Evolutionary conservation across 2,888 invertebrate genomes (phyloP), one percentile per base, ranked within the genome.

Genomic region (Drosophila peninsularis): DNA sequence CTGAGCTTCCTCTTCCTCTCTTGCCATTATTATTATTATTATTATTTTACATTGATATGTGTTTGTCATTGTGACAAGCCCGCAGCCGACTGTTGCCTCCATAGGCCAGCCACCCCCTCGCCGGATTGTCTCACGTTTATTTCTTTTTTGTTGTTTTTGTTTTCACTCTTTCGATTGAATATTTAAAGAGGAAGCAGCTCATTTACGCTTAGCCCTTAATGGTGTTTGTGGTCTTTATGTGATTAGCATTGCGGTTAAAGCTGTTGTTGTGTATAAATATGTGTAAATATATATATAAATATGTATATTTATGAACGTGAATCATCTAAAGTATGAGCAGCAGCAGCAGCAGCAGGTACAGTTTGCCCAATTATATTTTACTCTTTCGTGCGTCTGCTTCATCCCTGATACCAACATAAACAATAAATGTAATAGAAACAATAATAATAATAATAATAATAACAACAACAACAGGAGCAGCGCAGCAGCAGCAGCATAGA

Each of bases 121-220:
- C 4, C 13, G 9, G 57, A 45, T 50, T 32, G 17, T 21, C 65
- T 58, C 66, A 49, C 52, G 37, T 42, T 44, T 30, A 30, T 30
- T 11, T 5, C 11, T 32, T 11, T 11, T 2, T 17, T 30, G 24
- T 41, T 36, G 30, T 21, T 32, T 32, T 21, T 17, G 10, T 27
- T 34, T 19, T 24, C 19, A 36, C 54, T 49, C 57, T 49, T 66
- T 47, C 54, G 45, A 36, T 62, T 62, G 60, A 62, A 62, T 66
- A 83, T 88, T 86, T 50, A 73, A 88, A 75, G 79, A 83, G 83
- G 90, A 83, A 83, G 64, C 76, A 79, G 71, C 69, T 85, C 72
- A 78, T 83, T 83, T 81, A 67, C 71, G 68, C 69, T 37, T 47
- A 60, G 55, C 36, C 52, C 64, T 44, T 55, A 49, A 55, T 34